phyloP scores from a whole-genome alignment of 2,797 vertebrate species.

The Artibeus lituratus region DNA sequence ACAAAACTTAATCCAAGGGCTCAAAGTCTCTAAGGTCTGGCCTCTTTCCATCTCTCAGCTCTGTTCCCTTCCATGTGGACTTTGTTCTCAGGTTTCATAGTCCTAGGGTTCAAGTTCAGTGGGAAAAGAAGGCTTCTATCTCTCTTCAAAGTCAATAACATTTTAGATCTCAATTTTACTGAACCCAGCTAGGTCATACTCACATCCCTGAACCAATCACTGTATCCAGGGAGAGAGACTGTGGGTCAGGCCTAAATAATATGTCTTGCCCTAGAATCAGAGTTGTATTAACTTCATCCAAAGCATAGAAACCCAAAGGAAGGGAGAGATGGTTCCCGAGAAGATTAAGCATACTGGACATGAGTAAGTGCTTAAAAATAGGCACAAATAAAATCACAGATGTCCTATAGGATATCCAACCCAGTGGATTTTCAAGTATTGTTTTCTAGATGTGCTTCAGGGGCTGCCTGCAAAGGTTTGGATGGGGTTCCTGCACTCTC shows the following conservation, averaged over 20 bases:
- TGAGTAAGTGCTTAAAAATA: neutral
- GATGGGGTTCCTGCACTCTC: rapidly evolving
- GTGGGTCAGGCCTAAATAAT: neutral
- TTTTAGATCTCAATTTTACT: neutral
- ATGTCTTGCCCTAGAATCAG: neutral
- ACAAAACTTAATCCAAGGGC: neutral
- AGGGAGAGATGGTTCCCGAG: neutral
- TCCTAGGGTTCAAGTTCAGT: neutral
- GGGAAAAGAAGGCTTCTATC: neutral
- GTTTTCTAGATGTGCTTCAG: neutral
- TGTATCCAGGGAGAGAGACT: neutral
- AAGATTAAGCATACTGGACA: neutral
- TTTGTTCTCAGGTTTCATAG: neutral
- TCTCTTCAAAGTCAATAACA: neutral
- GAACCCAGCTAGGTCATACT: neutral
- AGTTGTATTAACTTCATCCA: neutral
- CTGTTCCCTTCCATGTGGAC: neutral
- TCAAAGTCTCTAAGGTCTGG: neutral
- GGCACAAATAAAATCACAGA: neutral
- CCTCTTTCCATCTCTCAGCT: neutral
- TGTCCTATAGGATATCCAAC: neutral
- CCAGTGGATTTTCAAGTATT: neutral
- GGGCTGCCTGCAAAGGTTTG: neutral
- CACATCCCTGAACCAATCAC: neutral
- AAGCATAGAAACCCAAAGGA: neutral